Evolutionary conservation across 2,888 invertebrate species (phyloP), one percentile per base, ranked within the genome.

Genomic region (Drosophila emarginata): DNA sequence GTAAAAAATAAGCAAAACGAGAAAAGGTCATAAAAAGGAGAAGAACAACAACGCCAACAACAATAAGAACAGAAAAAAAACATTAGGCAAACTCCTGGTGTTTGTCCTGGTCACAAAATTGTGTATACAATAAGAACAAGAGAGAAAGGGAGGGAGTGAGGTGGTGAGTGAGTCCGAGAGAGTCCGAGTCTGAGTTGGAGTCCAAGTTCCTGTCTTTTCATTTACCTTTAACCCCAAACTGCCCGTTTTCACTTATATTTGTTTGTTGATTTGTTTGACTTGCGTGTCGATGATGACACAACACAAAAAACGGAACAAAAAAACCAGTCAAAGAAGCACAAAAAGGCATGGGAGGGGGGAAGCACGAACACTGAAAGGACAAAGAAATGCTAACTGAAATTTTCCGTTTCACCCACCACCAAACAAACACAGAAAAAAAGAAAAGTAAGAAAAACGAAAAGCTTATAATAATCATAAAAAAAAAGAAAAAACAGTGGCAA

Each of bases 261-360:
- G 87, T 78, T 88, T 87, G 83, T 62, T 83, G 88, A 87, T 88
- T 88, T 87, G 88, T 87, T 85, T 88, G 81, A 85, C 87, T 87
- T 87, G 87, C 87, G 87, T 87, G 87, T 88, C 87, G 81, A 80
- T 88, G 88, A 88, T 87, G 87, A 88, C 87, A 87, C 85, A 88
- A 87, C 87, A 87, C 71, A 70, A 71, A 59, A 56, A 61, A 56
- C 12, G 52, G 40, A 51, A 6, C 9, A 1, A 32, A 32, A 32
- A 32, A 32, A 11, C 9, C 32, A 32, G 32, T 32, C 32, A 32
- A 32, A 32, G 32, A 11, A 32, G 32, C 32, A 32, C 26, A 61
- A 51, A 23, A 15, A 6, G 32, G 14, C 28, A 51, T 36, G 9
- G 53, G 14, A 62, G 56, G 39, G 39, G 52, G 56, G 21, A 60